phyloP scores from a whole-genome alignment of 2,797 vertebrate species.

The Arremon aurantiirostris region DNA sequence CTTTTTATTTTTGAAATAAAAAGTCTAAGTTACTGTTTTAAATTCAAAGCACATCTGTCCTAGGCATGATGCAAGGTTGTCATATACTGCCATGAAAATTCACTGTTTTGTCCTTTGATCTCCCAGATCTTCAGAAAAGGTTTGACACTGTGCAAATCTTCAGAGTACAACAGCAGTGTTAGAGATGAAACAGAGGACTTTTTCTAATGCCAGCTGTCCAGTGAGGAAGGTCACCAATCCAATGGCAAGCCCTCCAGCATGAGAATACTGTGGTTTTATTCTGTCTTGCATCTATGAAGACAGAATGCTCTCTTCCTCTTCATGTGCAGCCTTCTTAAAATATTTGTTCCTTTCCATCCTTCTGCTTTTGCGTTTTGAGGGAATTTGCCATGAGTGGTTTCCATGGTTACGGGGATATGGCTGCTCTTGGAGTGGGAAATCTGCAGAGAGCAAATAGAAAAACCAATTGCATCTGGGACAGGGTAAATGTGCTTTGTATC shows the following conservation, averaged over 20 bases:
- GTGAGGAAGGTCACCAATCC: background rate
- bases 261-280: background rate
- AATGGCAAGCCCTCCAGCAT: background rate
- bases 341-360: conserved; percentile 21
- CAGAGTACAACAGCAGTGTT: background rate
- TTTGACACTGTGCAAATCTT: background rate
- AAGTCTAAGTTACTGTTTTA: background rate
- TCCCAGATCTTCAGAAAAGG: background rate
- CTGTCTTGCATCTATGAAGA: background rate
- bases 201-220: background rate
- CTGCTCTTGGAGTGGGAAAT: conserved; percentile 36
- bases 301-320: background rate
- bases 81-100: background rate
- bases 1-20: background rate
- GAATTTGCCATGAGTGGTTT: conserved; percentile 58
- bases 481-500: background rate
- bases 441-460: conserved; percentile 44
- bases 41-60: background rate
- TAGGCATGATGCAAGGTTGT: background rate
- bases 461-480: background rate
- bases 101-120: background rate
- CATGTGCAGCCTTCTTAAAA: background rate
- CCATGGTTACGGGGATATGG: conserved; percentile 43
- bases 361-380: conserved; percentile 34
- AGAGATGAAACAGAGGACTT: background rate